These are phyloP conservation scores for Chauna torquata DNA, from an alignment of 2,113 vertebrate species.

Conservation along the genomic window DNA sequence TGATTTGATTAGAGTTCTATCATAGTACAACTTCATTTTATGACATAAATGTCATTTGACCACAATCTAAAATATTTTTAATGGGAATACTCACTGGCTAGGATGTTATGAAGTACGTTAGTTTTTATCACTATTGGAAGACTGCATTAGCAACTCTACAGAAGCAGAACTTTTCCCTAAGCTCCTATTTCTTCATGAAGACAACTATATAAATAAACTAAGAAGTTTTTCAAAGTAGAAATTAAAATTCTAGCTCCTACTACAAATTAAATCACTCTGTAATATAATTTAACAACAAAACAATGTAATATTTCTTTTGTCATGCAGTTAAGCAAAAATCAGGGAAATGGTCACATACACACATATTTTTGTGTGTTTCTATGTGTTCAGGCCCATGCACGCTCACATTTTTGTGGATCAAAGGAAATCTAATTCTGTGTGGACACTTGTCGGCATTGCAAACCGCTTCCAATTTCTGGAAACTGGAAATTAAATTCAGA, in stretches of 20 bases:
- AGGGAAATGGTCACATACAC: background rate
- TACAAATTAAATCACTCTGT: background rate
- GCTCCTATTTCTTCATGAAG: background rate
- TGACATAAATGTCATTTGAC: slow-evolving; percentile 8
- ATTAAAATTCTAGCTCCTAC: background rate
- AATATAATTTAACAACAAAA: background rate
- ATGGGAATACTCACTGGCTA: background rate
- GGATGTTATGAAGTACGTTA: background rate
- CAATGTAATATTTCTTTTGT: background rate
- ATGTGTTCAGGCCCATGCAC: background rate
- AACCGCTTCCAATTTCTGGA: background rate
- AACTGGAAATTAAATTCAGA: background rate
- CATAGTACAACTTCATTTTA: background rate
- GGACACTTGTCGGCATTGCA: background rate
- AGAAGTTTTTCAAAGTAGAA: background rate
- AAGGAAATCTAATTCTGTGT: background rate
- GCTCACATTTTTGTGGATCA: background rate
- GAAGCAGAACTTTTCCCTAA: background rate
- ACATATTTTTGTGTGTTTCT: background rate
- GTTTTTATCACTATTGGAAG: background rate
- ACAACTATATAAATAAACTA: background rate
- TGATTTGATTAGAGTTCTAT: slow-evolving; percentile 12
- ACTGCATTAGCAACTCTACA: background rate
- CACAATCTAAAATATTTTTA: background rate
- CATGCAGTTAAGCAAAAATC: background rate